phyloP scores from a whole-genome alignment of 2,113 vertebrate genomes.

The Zosterops pallidus region DNA sequence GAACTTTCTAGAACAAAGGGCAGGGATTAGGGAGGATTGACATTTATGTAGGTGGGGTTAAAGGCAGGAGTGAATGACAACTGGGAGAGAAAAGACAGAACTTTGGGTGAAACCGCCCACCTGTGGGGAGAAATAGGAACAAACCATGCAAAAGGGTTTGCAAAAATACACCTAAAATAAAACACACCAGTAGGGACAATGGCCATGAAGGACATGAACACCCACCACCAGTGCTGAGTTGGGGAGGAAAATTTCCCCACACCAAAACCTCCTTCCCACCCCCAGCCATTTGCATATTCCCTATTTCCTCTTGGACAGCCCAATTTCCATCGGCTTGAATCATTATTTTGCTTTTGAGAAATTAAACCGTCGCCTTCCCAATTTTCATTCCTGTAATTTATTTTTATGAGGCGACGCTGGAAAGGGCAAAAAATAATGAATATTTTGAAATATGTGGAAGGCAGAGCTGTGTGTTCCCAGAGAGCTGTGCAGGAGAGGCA shows the following conservation, averaged over 20 bases:
- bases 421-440: conserved; percentile 69
- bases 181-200: fast-evolving
- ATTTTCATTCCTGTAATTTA: conserved; percentile 42
- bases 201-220: not conserved
- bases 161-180: no score
- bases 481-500: not conserved
- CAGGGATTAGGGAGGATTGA: no score
- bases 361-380: conserved; percentile 37
- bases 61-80: no score
- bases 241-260: fast-evolving
- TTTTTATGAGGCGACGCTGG: conserved; percentile 23
- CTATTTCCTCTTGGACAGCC: not conserved
- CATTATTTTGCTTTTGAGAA: conserved; percentile 49
- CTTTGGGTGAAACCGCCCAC: no score
- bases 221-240: no score
- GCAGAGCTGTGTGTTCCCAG: not conserved
- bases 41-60: no score
- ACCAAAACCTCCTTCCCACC: not conserved
- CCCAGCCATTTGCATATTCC: not conserved
- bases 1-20: no score
- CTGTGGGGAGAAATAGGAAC: no score
- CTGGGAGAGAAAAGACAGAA: no score
- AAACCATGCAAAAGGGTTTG: no score
- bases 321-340: conserved; percentile 31
- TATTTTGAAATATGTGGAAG: conserved; percentile 31